Base-by-base conservation (phyloP, 2,888 invertebrate species). In the Elegia similella region DNA sequence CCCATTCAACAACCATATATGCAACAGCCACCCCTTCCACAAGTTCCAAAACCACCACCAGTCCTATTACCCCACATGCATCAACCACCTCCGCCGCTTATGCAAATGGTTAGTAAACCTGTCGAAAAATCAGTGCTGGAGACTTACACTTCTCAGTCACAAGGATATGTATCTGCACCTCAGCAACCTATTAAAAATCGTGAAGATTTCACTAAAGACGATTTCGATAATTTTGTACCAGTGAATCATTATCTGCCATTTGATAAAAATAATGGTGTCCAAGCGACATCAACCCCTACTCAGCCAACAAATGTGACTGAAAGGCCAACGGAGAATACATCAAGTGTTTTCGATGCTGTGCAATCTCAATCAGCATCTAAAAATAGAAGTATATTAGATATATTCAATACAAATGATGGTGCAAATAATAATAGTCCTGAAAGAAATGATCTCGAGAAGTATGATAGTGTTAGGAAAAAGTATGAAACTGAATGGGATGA, bases 311-410 rank as follows among this genome's bases (percentile, higher is more conserved):
- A 30, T 44, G 66, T 42, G 66, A 58, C 56, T 50, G 56, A 67
- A 30, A 67, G 62, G 52, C 32, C 59, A 17, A 48, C 58, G 50
- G 80, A 79, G 57, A 73, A 72, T 55, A 70, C 72, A 34, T 69
- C 80, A 30, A 68, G 78, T 23, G 73, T 90, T 57, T 88, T 90
- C 73, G 85, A 86, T 60, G 64, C 79, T 2, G 85, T 88, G 10
- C 88, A 90, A 61, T 80, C 86, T 5, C 77, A 76, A 66, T 69
- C 73, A 60, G 60, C 62, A 7, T 69, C 62, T 38, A 88, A 84
- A 75, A 89, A 86, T 67, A 80, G 64, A 70, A 91, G 89, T 61
- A 90, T 91, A 62, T 78, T 85, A 78, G 91, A 91, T 62, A 90
- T 91, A 60, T 91, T 91, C 72, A 75, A 77, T 65, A 69, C 66